Evolutionary conservation across 1,140 invertebrate genomes (phyloP), one percentile per base, ranked within the genome.

Genomic region (Agrypnia vestita): DNA sequence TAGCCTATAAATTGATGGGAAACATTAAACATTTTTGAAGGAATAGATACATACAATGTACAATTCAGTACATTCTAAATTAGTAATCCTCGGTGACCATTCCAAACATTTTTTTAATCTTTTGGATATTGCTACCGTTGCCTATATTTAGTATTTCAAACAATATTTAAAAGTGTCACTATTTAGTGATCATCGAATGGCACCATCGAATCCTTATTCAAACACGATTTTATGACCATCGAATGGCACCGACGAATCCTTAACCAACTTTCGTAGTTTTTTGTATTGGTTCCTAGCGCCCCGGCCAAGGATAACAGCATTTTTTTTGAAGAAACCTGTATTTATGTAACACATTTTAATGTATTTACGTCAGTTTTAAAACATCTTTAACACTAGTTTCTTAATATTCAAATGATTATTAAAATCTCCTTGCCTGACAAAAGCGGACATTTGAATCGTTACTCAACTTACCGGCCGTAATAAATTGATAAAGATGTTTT

Each of bases 231-330:
- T 17, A 56, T 56, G 7, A 59, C 21, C 17, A 59, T 59, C 21
- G 55, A n/a, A 59, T 21, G 55, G 7, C 55, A 59, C 55, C 55
- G 3, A 59, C 55, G 17, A 21, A 43, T 62, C 11, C 35, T 13
- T 12, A 62, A 43, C 61, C 25, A 62, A 62, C 25, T 35, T 43
- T 62, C 25, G 61, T 43, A 9, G 25, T 0, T 62, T n/a, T 62
- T 62, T 62, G 13, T 12, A 13, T 62, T 3, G 35, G 12, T 62
- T 62, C 12, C 9, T 43, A 62, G 25, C 12, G 12, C 61, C 25
- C 25, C 61, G 61, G 61, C 61, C 61, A 62, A 62, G 61, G 61
- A 62, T 13, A 62, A 62, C 61, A 13, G 13, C 61, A 53, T 59
- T 59, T 59, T 59, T 59, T 59, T 19, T 21, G 0, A 8, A 59